phyloP scores from a whole-genome alignment of 2,113 vertebrate genomes.

The Gorsachius goisagi region DNA sequence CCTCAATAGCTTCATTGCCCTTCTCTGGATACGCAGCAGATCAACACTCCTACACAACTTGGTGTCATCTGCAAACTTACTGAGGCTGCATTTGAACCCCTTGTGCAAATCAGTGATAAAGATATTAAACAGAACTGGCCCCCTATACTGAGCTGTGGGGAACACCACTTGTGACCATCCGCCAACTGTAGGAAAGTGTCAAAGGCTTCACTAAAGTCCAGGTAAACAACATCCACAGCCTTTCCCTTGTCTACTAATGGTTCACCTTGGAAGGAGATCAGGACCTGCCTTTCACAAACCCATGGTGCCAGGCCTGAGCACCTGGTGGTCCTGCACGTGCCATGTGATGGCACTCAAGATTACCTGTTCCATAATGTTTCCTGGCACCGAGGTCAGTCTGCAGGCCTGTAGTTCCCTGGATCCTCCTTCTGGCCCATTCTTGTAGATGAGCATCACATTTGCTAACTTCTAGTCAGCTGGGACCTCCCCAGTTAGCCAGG shows the following conservation, averaged over 20 bases:
- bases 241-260: no score
- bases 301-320: background rate
- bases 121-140: background rate
- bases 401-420: background rate
- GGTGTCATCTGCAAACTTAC: no score
- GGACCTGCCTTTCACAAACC: background rate
- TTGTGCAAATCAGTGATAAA: background rate
- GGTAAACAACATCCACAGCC: no score
- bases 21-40: no score
- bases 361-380: background rate
- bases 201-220: background rate
- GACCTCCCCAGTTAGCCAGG: accelerated
- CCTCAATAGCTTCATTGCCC: no score
- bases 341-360: background rate
- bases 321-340: background rate
- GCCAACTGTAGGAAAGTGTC: background rate
- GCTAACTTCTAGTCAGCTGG: background rate
- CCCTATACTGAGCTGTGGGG: background rate
- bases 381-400: accelerated
- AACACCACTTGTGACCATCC: background rate
- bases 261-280: background rate
- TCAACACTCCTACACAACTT: no score
- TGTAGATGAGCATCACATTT: no score
- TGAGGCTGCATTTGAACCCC: no score
- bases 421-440: background rate